phyloP scores from a whole-genome alignment of 2,888 invertebrate species.

The Blera fallax region DNA sequence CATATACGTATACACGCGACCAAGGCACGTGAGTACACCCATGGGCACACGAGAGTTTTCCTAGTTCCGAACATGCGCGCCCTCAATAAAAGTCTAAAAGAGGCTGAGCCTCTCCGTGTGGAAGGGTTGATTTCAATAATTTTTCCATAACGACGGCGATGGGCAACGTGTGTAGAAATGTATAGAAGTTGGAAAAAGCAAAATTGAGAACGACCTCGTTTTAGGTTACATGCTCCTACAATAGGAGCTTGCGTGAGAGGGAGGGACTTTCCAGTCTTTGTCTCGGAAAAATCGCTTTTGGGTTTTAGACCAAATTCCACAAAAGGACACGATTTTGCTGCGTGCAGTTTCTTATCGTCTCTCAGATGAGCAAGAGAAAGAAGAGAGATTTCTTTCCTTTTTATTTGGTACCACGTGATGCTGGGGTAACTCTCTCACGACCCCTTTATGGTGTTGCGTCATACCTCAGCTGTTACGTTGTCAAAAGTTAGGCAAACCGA shows the following conservation, averaged over 20 bases:
- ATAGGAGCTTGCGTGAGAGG: slow-evolving; percentile 40
- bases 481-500: slow-evolving; percentile 42
- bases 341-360: neutral
- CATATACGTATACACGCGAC: slow-evolving; percentile 15
- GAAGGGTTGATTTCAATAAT: slow-evolving; percentile 42
- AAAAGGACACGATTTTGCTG: neutral
- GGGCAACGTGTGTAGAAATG: neutral
- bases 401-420: slow-evolving; percentile 73
- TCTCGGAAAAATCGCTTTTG: slow-evolving; percentile 27
- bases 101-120: slow-evolving; percentile 33
- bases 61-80: slow-evolving; percentile 65
- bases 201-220: slow-evolving; percentile 64
- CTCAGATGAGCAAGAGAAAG: neutral
- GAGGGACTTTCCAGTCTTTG: slow-evolving; percentile 62
- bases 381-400: too few species aligned
- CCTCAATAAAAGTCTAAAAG: slow-evolving; percentile 19
- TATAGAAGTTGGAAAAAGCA: neutral
- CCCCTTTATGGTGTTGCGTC: slow-evolving; percentile 79
- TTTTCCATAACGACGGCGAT: slow-evolving; percentile 1
- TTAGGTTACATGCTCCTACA: slow-evolving; percentile 38
- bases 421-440: slow-evolving; percentile 60
- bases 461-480: slow-evolving; percentile 80
- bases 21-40: slow-evolving; percentile 56
- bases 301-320: slow-evolving; percentile 27
- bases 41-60: slow-evolving; percentile 28